Evolutionary conservation across 2,113 vertebrate genomes (phyloP).

Genomic region (Dolichallabes microphthalmus): DNA sequence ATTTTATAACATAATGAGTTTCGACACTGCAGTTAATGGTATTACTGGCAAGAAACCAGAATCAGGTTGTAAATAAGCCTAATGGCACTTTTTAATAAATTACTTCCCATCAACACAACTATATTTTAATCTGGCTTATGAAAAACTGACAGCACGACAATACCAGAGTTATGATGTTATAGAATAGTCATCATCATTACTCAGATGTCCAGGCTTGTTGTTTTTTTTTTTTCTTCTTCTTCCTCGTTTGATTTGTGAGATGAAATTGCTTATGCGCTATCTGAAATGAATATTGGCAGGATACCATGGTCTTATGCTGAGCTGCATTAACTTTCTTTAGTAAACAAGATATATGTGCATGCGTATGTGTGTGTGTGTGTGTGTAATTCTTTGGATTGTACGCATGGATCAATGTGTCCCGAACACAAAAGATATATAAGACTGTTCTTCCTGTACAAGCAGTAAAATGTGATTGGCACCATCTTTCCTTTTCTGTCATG

Average conservation of each 20-base stretch:
- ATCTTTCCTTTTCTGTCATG: background rate
- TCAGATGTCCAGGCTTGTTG: constrained; percentile 65
- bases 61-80: constrained; percentile 72
- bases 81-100: constrained; percentile 74
- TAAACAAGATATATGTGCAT: constrained; percentile 22
- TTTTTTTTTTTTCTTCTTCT: constrained; percentile 58
- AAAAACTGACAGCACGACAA: constrained; percentile 76
- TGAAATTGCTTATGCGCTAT: constrained; percentile 53
- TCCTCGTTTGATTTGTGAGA: constrained; percentile 40
- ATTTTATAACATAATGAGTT: constrained; percentile 71
- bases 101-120: constrained; percentile 71
- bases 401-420: background rate
- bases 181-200: constrained; percentile 75
- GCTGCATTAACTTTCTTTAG: constrained; percentile 33
- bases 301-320: constrained; percentile 35
- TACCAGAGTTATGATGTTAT: constrained; percentile 77
- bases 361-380: background rate
- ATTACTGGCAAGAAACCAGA: constrained; percentile 72
- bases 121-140: constrained; percentile 78
- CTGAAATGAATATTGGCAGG: constrained; percentile 51
- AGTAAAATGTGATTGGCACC: background rate
- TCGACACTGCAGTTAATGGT: constrained; percentile 74
- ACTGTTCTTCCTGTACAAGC: constrained; percentile 18
- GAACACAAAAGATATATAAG: constrained; percentile 24
- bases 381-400: constrained; percentile 11